Base-by-base conservation (phyloP, 2,888 invertebrate species). In the Trachelus troglodyta region DNA sequence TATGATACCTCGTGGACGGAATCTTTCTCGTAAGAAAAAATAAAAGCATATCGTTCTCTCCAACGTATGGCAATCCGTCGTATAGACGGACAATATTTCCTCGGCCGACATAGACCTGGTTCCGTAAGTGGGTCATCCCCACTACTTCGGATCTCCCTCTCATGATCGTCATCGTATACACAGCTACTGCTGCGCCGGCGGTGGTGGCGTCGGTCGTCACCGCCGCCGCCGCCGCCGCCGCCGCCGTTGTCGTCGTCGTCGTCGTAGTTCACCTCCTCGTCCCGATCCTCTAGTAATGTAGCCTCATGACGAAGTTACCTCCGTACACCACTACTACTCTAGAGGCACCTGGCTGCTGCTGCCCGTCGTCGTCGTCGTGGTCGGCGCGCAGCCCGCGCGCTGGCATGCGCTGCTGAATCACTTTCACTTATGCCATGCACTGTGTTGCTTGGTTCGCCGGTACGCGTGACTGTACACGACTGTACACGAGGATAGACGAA, bases 61-160 rank as follows among this genome's bases (percentile, higher is more conserved):
- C 15, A 56, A 23, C 40, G 40, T 23, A 56, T 56, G 40, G 40
- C 40, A 56, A 56, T 56, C 33, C 75, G 34, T 37, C 81, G 76
- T 23, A 75, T 69, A 75, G 79, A 34, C 84, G 88, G 91, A 90
- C 90, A 91, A 91, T 91, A 90, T 88, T 91, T 90, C 85, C 90
- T 84, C 91, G 85, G 90, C 91, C 91, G 91, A 96, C 96, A 96
- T 96, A 96, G 96, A 96, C 96, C 96, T 96, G 96, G 96, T 96
- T 96, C 95, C 94, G 95, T 96, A 97, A 96, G 96, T 96, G 95
- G 96, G 96, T 96, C 96, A 96, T 91, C 92, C 91, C 90, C 89
- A 84, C 91, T 71, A 30, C 75, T 56, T 35, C 30, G 37, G 37
- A 68, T 31, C 40, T 74, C 77, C 40, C 69, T 56, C 35, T n/a